Base-by-base conservation (phyloP, 2,888 invertebrate genomes). In the Acanthacorydalis orientalis region DNA sequence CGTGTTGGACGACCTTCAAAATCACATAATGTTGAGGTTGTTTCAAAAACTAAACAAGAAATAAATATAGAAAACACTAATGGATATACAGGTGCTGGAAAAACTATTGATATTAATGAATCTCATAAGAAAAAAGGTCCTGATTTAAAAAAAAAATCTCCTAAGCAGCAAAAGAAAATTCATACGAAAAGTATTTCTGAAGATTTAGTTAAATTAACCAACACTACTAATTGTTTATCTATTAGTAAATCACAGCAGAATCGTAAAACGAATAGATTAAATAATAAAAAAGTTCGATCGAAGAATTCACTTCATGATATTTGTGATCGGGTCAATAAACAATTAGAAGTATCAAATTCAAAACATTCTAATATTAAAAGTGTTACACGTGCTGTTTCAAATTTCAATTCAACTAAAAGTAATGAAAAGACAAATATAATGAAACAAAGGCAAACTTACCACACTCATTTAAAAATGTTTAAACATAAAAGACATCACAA, bases 1-100 rank as follows among this genome's bases (percentile, higher is more conserved):
- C 68, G 69, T 8, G 71, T 73, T 0, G 73, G 73, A 3, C 63
- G 72, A 58, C 71, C 70, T 4, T 62, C 64, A 1, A 68, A 67
- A 56, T 52, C 59, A 42, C 61, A 58, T 54, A 47, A 51, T 33
- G 16, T 23, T 23, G n/a, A 41, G 31, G 2, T 10, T 16, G 31
- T 16, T n/a, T 10, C 41, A 12, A 44, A 48, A 47, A 38, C 34
- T 31, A 39, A 23, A 48, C 42, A 37, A 37, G 47, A 40, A 11
- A 16, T 35, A 44, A 32, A 11, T 2, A 11, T 15, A n/a, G 31
- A 41, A 41, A 41, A 48, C 34, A 31, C 11, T 39, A 14, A 44
- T 47, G 43, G 46, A 41, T 31, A 52, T 51, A 49, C 47, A 34
- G 31, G 48, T 48, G 31, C 33, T 44, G 6, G 39, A 32, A 9